A percentile compares a stretch with the other conserved stretches of the same genome.
Conservation (phyloP, 2,113 vertebrate species). For the Platanista minor region DNA sequence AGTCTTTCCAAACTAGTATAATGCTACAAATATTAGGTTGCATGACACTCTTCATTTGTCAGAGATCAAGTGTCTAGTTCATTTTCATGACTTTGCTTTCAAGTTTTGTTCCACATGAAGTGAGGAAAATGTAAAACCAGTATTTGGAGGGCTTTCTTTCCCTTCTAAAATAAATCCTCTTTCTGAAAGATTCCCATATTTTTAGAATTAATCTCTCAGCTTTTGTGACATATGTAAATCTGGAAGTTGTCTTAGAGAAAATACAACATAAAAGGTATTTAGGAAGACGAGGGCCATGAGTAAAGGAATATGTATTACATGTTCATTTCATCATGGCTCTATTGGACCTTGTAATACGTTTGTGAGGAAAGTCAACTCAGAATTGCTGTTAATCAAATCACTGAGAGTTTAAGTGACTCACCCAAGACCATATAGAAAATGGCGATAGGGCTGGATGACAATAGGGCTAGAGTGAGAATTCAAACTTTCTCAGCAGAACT, state of each 20-base stretch:
- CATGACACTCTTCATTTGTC: neutral
- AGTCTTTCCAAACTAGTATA: neutral
- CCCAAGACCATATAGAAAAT: neutral
- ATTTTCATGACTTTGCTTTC: neutral
- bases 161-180: conserved; percentile 12
- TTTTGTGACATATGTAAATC: neutral
- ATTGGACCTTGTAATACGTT: neutral
- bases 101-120: neutral
- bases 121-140: neutral
- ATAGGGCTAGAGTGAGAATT: neutral
- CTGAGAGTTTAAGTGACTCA: neutral
- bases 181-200: neutral
- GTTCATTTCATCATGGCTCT: neutral
- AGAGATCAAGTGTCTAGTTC: neutral
- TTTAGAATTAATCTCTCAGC: neutral
- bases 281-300: neutral
- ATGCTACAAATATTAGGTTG: neutral
- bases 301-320: neutral
- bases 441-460: neutral
- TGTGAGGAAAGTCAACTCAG: neutral
- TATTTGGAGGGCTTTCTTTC: neutral
- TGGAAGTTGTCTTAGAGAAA: neutral
- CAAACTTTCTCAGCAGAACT: neutral
- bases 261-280: neutral
- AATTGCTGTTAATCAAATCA: neutral